phyloP scores from a whole-genome alignment of 92 coral and sea anemone genomes.

The Epizoanthus scotinus region DNA sequence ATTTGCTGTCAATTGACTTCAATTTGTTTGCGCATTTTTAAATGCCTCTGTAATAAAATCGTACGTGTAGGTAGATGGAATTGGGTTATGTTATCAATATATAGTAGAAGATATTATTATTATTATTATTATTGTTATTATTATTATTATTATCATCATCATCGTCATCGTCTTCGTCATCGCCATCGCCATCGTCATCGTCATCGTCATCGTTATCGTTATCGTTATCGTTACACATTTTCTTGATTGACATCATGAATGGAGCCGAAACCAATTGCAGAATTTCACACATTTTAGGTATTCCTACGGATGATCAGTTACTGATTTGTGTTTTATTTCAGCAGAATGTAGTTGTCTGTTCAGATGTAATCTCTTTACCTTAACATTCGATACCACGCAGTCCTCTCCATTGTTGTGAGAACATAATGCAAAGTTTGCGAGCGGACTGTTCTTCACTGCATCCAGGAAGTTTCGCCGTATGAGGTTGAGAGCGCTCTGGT shows the following conservation, averaged over 20 bases:
- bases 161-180: background rate
- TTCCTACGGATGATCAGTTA: too few species aligned
- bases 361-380: conserved; percentile 61
- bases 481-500: conserved; percentile 64
- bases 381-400: conserved; percentile 84
- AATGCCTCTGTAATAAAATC: too few species aligned
- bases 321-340: too few species aligned
- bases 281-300: too few species aligned
- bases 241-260: background rate
- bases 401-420: conserved; percentile 66
- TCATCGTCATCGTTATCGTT: background rate
- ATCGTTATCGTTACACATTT: background rate
- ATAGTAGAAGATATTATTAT: too few species aligned
- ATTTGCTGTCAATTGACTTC: too few species aligned
- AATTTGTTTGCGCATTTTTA: too few species aligned
- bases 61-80: too few species aligned
- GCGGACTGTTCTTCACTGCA: conserved; percentile 72
- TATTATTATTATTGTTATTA: background rate
- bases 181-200: too few species aligned
- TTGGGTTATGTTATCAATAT: too few species aligned
- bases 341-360: too few species aligned
- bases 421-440: conserved; percentile 75
- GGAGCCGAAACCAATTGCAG: too few species aligned
- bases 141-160: background rate
- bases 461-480: conserved; percentile 76